These are phyloP conservation scores for Bombyx mandarina DNA, from an alignment of 1,140 invertebrate species.

Conservation along the genomic window DNA sequence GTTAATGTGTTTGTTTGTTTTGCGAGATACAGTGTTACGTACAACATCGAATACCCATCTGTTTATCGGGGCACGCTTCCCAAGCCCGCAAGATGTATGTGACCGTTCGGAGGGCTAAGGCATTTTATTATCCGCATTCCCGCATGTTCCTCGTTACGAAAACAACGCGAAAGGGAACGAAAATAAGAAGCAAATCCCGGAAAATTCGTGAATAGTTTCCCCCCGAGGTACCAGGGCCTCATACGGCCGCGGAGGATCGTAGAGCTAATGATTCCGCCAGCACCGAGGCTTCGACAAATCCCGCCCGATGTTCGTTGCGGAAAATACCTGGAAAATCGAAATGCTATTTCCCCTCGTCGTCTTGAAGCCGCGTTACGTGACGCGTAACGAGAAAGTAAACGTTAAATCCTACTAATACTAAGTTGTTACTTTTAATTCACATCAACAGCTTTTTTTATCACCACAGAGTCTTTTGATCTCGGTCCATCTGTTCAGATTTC, in stretches of 20 bases:
- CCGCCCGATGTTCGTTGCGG: constrained; percentile 54
- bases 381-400: constrained; percentile 29
- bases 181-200: constrained; percentile 30
- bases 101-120: no score
- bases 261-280: constrained; percentile 46
- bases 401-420: constrained; percentile 23
- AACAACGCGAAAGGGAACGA: constrained; percentile 18
- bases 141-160: constrained; percentile 9
- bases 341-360: constrained; percentile 32
- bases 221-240: constrained; percentile 31
- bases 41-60: no score
- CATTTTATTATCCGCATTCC: not conserved
- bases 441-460: constrained; percentile 60
- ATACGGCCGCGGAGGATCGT: constrained; percentile 37
- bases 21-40: no score
- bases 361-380: constrained; percentile 14
- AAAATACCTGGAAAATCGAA: constrained; percentile 62
- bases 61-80: no score
- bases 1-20: no score
- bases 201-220: constrained; percentile 42
- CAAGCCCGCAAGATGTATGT: no score
- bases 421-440: constrained; percentile 58
- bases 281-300: constrained; percentile 45
- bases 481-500: constrained; percentile 59
- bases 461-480: constrained; percentile 56